Evolutionary conservation across 2,888 invertebrate species (phyloP), one percentile per base, ranked within the genome.

Genomic region (Ectemnius continuus): DNA sequence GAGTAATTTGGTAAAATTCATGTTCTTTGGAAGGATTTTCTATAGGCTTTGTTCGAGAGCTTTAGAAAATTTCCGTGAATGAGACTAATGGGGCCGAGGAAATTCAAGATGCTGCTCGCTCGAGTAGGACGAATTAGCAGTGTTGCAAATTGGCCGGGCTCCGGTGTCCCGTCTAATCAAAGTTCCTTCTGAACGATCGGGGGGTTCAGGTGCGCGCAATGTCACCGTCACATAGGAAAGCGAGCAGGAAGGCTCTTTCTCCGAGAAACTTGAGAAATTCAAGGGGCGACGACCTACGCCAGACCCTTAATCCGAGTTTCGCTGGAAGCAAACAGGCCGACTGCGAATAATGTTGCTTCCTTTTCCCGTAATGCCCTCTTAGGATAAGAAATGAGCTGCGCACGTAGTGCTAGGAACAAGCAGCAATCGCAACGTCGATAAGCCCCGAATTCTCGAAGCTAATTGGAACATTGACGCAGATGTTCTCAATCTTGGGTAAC

Each of bases 121-220:
- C 8, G 16, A 52, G 52, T 13, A 52, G 52, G 52, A 16, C 52
- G 52, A 52, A 16, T 52, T 52, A 52, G 16, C 16, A 52, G 16
- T 52, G 16, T 52, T 52, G 13, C 52, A 52, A 36, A 16, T 52
- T 52, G 52, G 52, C 5, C 14, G 14, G 14, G 52, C 16, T 52
- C 5, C 36, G 36, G 36, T 16, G 52, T 52, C 52, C 52, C 52
- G 52, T 52, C 52, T 16, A 52, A 52, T 52, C 52, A 52, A 52
- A 52, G n/a, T 52, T 52, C 16, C 52, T 16, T 52, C 52, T 52
- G 14, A 52, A 52, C 52, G 52, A 52, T 52, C n/a, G n/a, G 13
- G 5, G 52, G 14, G 52, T 16, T 52, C 52, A 52, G 52, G 52
- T 52, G 52, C 11, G 36, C 52, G 52, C 52, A 52, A 52, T 52